Base-by-base conservation (phyloP, 2,888 invertebrate species). In the Harpagoxenus sublaevis region DNA sequence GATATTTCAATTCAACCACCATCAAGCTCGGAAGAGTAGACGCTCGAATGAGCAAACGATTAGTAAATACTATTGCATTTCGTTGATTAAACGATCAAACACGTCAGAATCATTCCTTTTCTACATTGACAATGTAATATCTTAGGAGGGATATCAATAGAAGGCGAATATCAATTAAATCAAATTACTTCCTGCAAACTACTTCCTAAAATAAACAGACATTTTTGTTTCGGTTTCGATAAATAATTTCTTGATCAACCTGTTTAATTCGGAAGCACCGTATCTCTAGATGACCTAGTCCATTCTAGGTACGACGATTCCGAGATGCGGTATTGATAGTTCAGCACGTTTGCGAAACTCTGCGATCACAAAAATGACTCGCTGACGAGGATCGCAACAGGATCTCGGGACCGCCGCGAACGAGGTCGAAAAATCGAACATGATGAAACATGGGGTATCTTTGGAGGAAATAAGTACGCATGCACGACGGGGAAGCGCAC, bases 1-100 rank as follows among this genome's bases (percentile, higher is more conserved):
- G 84, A 89, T 84, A 85, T 89, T 89, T 89, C 88, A 51, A 81
- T 81, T 73, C 51, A 39, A 51, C 71, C 23, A 51, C 60, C 71
- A 48, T 48, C 51, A n/a, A 78, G 65, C 57, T 31, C 53, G 12
- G 18, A 62, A 48, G 23, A 71, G n/a, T n/a, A 39, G 57, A 42
- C 45, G 48, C 39, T 71, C 4, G 28, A 48, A 23, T n/a, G 10
- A 48, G 12, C 23, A 48, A 45, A 48, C 42, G 15, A 48, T 15
- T 10, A 63, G n/a, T n/a, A 12, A 63, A 28, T 65, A 18, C 28
- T 42, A 55, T 42, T n/a, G 31, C 28, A 45, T 45, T 55, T 45
- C 15, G 23, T 74, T 57, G 15, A 70, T 55, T 42, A n/a, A 45
- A 48, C 51, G 39, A 65, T 63, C 9, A 23, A 51, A 45, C n/a